These are phyloP conservation scores for Dendroctonus valens DNA, from an alignment of 1,140 invertebrate species.

Conservation along the genomic window DNA sequence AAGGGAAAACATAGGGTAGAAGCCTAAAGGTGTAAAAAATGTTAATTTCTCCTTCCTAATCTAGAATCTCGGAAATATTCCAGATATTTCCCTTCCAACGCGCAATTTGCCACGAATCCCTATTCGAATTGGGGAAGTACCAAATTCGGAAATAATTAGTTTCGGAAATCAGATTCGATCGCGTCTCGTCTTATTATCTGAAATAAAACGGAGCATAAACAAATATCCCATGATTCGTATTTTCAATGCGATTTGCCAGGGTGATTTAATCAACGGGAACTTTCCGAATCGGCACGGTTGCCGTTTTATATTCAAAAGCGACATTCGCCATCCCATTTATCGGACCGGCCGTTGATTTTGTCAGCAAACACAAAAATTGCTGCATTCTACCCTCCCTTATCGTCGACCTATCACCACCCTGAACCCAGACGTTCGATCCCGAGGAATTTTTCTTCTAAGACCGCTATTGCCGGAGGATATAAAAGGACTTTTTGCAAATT, in stretches of 20 bases:
- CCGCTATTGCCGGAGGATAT: slow-evolving; percentile 10
- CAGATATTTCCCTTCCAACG: slow-evolving; percentile 1
- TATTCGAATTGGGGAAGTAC: background rate
- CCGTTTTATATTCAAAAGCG: slow-evolving; percentile 30
- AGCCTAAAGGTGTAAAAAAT: no score
- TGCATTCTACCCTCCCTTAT: slow-evolving; percentile 32
- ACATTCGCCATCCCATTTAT: slow-evolving; percentile 26
- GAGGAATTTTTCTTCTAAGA: slow-evolving; percentile 21
- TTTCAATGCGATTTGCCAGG: slow-evolving; percentile 29
- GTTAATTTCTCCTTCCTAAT: no score
- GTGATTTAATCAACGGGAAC: slow-evolving; percentile 31
- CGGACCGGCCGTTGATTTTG: slow-evolving; percentile 33
- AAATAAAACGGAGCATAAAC: slow-evolving; percentile 22
- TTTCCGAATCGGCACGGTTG: slow-evolving; percentile 23
- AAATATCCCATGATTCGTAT: slow-evolving; percentile 27
- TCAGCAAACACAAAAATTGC: slow-evolving; percentile 34
- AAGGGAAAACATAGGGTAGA: no score
- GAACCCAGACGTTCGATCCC: slow-evolving; percentile 17
- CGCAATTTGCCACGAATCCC: slow-evolving; percentile 1
- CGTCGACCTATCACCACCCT: slow-evolving; percentile 27
- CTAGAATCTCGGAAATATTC: background rate
- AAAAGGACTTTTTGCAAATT: slow-evolving; percentile 26
- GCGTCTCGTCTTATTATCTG: slow-evolving; percentile 6
- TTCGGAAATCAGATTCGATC: slow-evolving; percentile 1
- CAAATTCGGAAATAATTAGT: slow-evolving; percentile 16